Conservation (phyloP, 2,113 vertebrate species). For the Phyllostomus discolor region DNA sequence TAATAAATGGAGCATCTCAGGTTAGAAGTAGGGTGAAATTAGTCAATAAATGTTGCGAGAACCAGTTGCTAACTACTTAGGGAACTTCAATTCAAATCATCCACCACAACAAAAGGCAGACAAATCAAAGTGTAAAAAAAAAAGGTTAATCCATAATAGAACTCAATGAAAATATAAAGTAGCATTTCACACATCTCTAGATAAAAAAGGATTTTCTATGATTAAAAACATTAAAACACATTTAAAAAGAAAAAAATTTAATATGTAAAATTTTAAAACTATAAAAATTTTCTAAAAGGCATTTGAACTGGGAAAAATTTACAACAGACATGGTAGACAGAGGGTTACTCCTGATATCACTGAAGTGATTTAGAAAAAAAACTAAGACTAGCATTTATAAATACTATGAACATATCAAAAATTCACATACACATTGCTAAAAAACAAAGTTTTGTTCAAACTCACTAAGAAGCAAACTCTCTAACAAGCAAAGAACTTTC, state of each 20-base stretch:
- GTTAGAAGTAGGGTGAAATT: background rate
- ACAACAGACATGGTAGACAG: background rate
- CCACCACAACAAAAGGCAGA: background rate
- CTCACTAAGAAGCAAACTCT: background rate
- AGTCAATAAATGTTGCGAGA: background rate
- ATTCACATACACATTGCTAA: background rate
- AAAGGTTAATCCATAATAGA: background rate
- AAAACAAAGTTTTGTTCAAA: background rate
- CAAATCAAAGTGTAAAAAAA: background rate
- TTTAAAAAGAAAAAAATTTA: background rate
- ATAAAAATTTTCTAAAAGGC: background rate
- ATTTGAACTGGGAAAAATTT: background rate
- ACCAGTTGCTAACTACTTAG: background rate
- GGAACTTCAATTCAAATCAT: background rate
- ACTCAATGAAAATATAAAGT: background rate
- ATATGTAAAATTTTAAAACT: background rate
- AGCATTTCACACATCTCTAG: background rate
- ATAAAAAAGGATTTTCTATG: background rate
- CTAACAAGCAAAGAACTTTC: conserved; percentile 8
- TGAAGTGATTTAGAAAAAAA: conserved; percentile 30
- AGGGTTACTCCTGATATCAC: background rate
- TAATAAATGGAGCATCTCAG: background rate
- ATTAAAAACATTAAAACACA: background rate
- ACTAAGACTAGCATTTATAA: background rate
- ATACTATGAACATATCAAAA: background rate